phyloP scores from a whole-genome alignment of 2,797 vertebrate genomes.

The Sternarchorhynchus goeldii region DNA sequence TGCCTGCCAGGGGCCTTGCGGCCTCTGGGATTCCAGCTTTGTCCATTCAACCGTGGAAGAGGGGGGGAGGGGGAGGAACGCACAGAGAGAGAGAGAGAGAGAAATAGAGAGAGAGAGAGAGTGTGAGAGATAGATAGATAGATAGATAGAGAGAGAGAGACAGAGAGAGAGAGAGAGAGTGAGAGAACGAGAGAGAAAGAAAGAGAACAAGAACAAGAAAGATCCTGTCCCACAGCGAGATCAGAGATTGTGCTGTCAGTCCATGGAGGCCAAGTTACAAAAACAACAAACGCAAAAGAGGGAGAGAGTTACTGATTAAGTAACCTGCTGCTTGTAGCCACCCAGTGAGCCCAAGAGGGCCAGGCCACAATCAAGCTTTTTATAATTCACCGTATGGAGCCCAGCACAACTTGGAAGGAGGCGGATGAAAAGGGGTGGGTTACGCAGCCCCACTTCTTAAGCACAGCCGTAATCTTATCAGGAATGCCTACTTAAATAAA shows the following conservation, averaged over 20 bases:
- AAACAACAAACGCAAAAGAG: conserved; percentile 30
- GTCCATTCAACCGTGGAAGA: conserved; percentile 69
- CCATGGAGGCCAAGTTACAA: conserved; percentile 39
- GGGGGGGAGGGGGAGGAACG: conserved; percentile 34
- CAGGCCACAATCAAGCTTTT: conserved; percentile 52
- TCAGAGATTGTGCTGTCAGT: conserved; percentile 40
- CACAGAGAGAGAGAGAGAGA: conserved; percentile 36
- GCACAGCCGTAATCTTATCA: conserved; percentile 70
- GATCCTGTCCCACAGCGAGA: conserved; percentile 31
- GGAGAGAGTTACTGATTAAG: conserved; percentile 49
- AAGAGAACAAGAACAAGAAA: conserved; percentile 33
- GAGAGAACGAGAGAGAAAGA: conserved; percentile 11
- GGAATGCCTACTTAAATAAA: conserved; percentile 68
- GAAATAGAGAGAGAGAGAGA: too few relatives aligned
- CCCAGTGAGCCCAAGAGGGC: conserved; percentile 38
- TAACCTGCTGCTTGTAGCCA: conserved; percentile 47
- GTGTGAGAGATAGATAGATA: too few relatives aligned
- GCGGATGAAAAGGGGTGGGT: conserved; percentile 25
- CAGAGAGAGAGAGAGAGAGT: too few relatives aligned
- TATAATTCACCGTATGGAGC: conserved; percentile 55
- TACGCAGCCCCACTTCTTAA: conserved; percentile 44
- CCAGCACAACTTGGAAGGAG: conserved; percentile 35
- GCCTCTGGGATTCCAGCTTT: conserved; percentile 62
- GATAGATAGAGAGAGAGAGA: too few relatives aligned
- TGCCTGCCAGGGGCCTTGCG: conserved; percentile 52